Evolutionary conservation across 2,888 invertebrate genomes (phyloP).

Genomic region (Chirona hameri): DNA sequence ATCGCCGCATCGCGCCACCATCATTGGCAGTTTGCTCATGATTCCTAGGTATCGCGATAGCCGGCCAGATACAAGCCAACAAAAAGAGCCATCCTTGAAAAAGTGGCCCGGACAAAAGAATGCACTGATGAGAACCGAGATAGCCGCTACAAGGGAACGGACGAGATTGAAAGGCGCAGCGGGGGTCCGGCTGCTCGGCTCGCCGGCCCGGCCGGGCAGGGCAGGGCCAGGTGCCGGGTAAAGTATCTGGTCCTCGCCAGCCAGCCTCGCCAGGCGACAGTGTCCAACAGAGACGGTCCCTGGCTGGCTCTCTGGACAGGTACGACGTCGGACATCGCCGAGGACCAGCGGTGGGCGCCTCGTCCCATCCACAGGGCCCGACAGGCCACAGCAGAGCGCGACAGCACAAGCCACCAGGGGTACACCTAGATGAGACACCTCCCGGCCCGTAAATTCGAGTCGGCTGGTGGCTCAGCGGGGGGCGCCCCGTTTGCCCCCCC

Average conservation of each 20-base stretch:
- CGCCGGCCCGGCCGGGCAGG: background rate
- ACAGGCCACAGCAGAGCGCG: background rate
- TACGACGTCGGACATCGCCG: background rate
- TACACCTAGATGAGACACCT: background rate
- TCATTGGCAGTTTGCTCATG: slow-evolving; percentile 25
- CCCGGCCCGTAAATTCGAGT: background rate
- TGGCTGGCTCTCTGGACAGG: background rate
- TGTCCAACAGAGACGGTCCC: background rate
- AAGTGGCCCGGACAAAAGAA: slow-evolving; percentile 26
- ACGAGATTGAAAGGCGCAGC: slow-evolving; percentile 27
- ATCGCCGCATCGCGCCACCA: too few species aligned
- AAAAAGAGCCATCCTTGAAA: slow-evolving; percentile 26
- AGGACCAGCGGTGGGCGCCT: background rate
- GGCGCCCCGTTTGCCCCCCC: slow-evolving; percentile 26
- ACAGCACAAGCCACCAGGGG: background rate
- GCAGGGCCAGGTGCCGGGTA: background rate
- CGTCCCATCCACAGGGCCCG: background rate
- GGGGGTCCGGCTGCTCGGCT: background rate
- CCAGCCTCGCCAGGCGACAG: background rate
- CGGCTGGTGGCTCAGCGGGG: slow-evolving; percentile 2
- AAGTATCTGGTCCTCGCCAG: background rate
- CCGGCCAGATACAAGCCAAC: background rate
- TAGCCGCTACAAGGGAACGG: slow-evolving; percentile 25
- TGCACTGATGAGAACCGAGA: slow-evolving; percentile 9
- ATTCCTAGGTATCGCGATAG: slow-evolving; percentile 6